Conservation (phyloP, 2,888 invertebrate genomes). For the Brachyopa scutellaris region DNA sequence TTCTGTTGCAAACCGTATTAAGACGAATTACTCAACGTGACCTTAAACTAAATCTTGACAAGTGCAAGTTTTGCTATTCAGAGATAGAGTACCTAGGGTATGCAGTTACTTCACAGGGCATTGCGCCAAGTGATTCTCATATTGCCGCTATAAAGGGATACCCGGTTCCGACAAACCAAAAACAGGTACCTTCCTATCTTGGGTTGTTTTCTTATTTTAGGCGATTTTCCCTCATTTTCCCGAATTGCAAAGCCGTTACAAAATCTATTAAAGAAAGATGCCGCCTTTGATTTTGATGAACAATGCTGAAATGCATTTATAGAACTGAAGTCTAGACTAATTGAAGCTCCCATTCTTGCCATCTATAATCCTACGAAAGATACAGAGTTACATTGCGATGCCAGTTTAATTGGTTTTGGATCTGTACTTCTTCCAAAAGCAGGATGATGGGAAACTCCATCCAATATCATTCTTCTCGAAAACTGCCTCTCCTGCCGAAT, state of each 20-base stretch:
- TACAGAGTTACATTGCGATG: too few relatives aligned
- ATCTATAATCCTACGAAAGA: too few relatives aligned
- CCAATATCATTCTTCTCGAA: too few relatives aligned
- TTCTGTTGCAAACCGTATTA: slow-evolving; percentile 14
- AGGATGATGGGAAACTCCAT: too few relatives aligned
- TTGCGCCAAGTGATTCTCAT: background rate
- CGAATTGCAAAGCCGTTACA: slow-evolving; percentile 75
- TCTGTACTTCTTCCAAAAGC: slow-evolving; percentile 74
- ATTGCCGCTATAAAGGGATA: background rate
- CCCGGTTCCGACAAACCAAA: background rate
- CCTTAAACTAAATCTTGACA: background rate
- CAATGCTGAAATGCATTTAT: slow-evolving; percentile 10
- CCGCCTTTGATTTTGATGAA: slow-evolving; percentile 18
- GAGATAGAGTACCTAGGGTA: background rate
- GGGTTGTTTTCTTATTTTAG: slow-evolving; percentile 57
- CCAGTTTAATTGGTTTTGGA: slow-evolving; percentile 73
- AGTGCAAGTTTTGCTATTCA: background rate
- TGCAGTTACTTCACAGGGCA: background rate
- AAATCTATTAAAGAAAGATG: slow-evolving; percentile 67
- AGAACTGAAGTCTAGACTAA: slow-evolving; percentile 28
- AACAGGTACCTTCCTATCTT: slow-evolving; percentile 28
- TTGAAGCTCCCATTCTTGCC: too few relatives aligned
- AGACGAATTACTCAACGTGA: background rate
- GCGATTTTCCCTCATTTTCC: slow-evolving; percentile 52
- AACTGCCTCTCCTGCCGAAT: background rate